Percentiles rank a stretch among this genome's conserved stretches.
Conservation (phyloP, 2,888 invertebrate genomes). For the Atherix ibis region DNA sequence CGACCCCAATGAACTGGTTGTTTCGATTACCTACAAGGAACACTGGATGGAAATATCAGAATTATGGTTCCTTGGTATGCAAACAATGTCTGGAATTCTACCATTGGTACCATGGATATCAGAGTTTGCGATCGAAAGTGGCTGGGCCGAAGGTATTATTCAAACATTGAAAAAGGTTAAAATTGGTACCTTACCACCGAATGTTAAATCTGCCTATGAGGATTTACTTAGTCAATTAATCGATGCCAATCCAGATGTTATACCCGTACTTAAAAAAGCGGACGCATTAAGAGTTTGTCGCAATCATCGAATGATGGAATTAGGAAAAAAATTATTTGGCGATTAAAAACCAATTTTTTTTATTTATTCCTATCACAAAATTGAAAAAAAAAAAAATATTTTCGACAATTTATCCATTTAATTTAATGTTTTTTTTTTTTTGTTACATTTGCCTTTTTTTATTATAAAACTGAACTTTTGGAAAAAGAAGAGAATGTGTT, state of each 20-base stretch:
- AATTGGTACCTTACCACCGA: conserved; percentile 63
- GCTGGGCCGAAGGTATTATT: conserved; percentile 83
- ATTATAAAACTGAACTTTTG: too few relatives aligned
- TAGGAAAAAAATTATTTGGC: conserved; percentile 75
- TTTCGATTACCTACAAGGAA: conserved; percentile 72
- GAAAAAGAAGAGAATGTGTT: too few relatives aligned
- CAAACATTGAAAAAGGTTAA: conserved; percentile 69
- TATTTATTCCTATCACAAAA: neutral
- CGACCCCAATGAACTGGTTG: conserved; percentile 65
- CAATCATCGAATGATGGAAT: conserved; percentile 76
- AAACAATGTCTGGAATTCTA: conserved; percentile 71
- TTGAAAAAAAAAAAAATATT: neutral
- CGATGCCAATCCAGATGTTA: conserved; percentile 60
- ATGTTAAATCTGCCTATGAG: conserved; percentile 79
- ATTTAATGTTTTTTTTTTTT: too few relatives aligned
- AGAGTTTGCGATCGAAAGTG: conserved; percentile 80
- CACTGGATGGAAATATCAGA: conserved; percentile 82
- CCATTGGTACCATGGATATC: conserved; percentile 76
- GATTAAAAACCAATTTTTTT: conserved; percentile 44
- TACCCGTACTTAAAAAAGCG: conserved; percentile 60
- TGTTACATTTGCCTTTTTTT: too few relatives aligned
- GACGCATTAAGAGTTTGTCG: conserved; percentile 71
- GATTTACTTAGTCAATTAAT: conserved; percentile 75
- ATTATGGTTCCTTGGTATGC: conserved; percentile 88
- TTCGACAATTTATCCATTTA: too few relatives aligned